Conservation (phyloP, 2,888 invertebrate species). For the Campoletis raptor region DNA sequence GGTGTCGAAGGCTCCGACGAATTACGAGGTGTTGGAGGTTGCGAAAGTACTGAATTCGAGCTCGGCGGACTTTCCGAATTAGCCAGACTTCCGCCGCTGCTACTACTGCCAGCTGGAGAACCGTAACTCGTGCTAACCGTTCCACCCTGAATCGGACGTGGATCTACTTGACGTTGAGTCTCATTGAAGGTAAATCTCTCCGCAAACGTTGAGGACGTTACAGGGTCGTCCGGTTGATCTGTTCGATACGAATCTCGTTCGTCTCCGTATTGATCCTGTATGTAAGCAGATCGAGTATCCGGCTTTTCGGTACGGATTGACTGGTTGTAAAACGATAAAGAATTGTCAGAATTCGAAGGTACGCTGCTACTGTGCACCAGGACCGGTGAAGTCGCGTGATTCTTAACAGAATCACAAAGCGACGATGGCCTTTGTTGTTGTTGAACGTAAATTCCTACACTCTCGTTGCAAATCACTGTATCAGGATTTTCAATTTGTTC, state of each 20-base stretch:
- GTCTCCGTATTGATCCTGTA: conserved; percentile 78
- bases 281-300: conserved; percentile 78
- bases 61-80: conserved; percentile 85
- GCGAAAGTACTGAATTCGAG: conserved; percentile 79
- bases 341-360: conserved; percentile 78
- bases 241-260: conserved; percentile 80
- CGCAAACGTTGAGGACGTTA: conserved; percentile 89
- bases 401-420: conserved; percentile 78
- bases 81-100: conserved; percentile 84
- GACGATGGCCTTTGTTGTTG: conserved; percentile 78
- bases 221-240: conserved; percentile 86
- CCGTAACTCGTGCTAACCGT: conserved; percentile 94
- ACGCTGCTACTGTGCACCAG: conserved; percentile 83
- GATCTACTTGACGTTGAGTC: conserved; percentile 85
- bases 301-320: conserved; percentile 72
- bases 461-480: conserved; percentile 66
- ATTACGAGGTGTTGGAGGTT: conserved; percentile 81
- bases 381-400: conserved; percentile 82
- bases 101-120: conserved; percentile 87
- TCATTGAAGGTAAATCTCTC: conserved; percentile 85
- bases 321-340: conserved; percentile 74
- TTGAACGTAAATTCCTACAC: conserved; percentile 77
- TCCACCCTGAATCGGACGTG: conserved; percentile 93
- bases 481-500: conserved; percentile 74
- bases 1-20: conserved; percentile 83